Conservation (phyloP, 2,797 vertebrate genomes). For the Spinus pinus region DNA sequence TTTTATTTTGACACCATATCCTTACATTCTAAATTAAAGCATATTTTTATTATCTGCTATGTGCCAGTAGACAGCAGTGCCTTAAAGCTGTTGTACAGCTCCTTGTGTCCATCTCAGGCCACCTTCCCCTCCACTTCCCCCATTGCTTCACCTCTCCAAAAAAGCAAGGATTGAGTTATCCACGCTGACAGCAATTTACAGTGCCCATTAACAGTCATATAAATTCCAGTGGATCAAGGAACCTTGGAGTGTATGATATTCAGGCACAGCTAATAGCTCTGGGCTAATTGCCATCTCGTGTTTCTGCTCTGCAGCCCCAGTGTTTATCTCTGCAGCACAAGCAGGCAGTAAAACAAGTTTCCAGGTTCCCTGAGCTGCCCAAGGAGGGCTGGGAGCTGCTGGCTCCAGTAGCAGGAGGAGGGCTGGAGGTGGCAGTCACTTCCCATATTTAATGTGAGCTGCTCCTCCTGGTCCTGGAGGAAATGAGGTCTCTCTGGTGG, state of each 20-base stretch:
- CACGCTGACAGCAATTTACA: conserved; percentile 80
- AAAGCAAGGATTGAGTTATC: conserved; percentile 30
- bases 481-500: accelerated
- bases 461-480: not conserved
- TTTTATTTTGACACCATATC: conserved; percentile 47
- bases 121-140: not conserved
- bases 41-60: conserved; percentile 66
- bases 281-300: conserved; percentile 66
- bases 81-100: conserved; percentile 5
- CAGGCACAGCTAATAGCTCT: conserved; percentile 65
- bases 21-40: conserved; percentile 4
- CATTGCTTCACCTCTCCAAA: not conserved
- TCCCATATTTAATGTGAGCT: conserved; percentile 28
- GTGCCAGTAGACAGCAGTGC: conserved; percentile 41
- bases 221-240: conserved; percentile 71
- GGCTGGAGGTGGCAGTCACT: conserved; percentile 33
- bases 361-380: not conserved
- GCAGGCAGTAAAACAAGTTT: conserved; percentile 44
- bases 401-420: conserved; percentile 1
- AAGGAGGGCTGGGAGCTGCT: not conserved
- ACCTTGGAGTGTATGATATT: conserved; percentile 48
- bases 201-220: conserved; percentile 73
- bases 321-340: conserved; percentile 47
- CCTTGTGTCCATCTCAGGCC: not conserved
- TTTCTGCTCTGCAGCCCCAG: conserved; percentile 29